Evolutionary conservation across 2,888 invertebrate species (phyloP), one percentile per base, ranked within the genome.

Genomic region (Limenitis arthemis): DNA sequence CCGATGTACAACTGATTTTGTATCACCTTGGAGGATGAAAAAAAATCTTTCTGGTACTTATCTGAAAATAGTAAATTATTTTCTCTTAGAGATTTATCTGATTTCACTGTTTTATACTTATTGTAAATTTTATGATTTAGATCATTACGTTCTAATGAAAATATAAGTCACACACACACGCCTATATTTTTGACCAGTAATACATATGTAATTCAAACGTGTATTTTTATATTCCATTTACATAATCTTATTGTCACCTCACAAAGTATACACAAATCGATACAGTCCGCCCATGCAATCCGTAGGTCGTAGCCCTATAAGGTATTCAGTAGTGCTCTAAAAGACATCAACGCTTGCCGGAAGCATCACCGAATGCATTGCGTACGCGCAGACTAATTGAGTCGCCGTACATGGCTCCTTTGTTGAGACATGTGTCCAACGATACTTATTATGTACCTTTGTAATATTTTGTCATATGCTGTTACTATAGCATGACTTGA

Each of bases 301-400:
- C 58, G 58, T 58, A 62, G 63, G 53, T 51, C 50, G 59, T 60
- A 51, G 48, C 58, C 55, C 51, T 60, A 58, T 55, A 55, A 36
- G 55, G 60, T 43, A 54, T 51, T 54, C 56, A 53, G 54, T 58
- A 47, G 62, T 56, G 67, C 63, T 65, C 63, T 58, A 69, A 72
- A 72, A 73, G 73, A 72, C 72, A 66, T 72, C 71, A 72, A 73
- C 73, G 73, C 58, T 49, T 63, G 59, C 62, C 67, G 65, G 60
- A 66, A 61, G 66, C 61, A 61, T 49, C 48, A 46, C 54, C 53
- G 53, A 53, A 61, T 62, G 62, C 59, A 60, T 58, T 58, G 62
- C 64, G 64, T 65, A 63, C 66, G 65, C 68, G 65, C 60, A 55
- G 54, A 49, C 57, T 66, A 65, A 69, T 67, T 63, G 60, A 53